Conservation (phyloP, 2,113 vertebrate species). For the Erpornis zantholeuca region DNA sequence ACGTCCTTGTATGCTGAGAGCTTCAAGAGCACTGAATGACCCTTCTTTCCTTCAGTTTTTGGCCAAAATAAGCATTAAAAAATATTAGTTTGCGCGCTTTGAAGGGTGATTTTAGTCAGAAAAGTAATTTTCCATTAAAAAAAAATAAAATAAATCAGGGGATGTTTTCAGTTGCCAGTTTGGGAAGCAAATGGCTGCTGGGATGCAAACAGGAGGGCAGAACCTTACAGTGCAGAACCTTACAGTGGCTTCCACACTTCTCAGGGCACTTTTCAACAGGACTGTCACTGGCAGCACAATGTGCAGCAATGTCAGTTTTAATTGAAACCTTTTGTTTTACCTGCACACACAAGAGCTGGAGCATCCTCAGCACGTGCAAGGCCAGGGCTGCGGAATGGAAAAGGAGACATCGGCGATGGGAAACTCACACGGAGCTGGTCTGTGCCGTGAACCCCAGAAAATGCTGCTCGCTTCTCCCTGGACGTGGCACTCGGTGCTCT, state of each 20-base stretch:
- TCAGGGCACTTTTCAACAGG: constrained; percentile 19
- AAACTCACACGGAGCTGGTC: background rate
- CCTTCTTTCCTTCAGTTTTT: background rate
- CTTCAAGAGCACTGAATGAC: background rate
- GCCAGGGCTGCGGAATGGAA: background rate
- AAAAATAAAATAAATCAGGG: background rate
- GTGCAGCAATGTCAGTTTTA: constrained; percentile 63
- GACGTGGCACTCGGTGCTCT: accelerated
- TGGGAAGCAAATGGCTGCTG: background rate
- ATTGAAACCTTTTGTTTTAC: constrained; percentile 66
- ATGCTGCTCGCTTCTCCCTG: background rate
- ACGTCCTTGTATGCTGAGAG: background rate
- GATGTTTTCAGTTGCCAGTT: background rate
- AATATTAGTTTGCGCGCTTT: background rate
- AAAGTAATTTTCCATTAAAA: background rate
- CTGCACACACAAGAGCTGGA: constrained; percentile 50
- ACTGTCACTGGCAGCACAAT: constrained; percentile 50
- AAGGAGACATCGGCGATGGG: background rate
- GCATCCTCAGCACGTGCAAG: background rate
- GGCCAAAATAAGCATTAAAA: background rate
- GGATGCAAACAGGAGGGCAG: background rate
- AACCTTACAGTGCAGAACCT: background rate
- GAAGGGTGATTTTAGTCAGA: background rate
- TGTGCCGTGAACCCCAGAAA: background rate
- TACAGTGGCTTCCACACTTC: background rate